phyloP scores from a whole-genome alignment of 2,888 invertebrate species.

The Choreutis nemorana region DNA sequence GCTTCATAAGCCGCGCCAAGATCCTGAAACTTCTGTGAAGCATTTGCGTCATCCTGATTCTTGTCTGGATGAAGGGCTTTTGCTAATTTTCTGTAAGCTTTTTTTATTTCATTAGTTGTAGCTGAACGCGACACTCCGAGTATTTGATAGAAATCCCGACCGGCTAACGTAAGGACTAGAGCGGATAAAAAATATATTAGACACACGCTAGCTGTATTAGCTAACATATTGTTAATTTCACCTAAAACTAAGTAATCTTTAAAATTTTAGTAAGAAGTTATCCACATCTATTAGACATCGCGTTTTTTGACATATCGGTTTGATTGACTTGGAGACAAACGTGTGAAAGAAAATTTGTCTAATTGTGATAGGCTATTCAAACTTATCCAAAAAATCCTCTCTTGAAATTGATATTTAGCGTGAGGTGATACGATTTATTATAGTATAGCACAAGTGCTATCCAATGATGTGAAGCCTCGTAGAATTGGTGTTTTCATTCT shows the following conservation, averaged over 20 bases:
- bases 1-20: conserved; percentile 97
- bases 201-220: conserved; percentile 37
- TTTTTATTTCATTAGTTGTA: conserved; percentile 94
- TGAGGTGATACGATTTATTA: too few relatives aligned
- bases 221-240: conserved; percentile 37
- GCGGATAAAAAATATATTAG: conserved; percentile 44
- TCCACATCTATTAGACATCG: conserved; percentile 29
- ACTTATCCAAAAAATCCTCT: too few relatives aligned
- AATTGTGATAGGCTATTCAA: conserved; percentile 29
- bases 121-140: conserved; percentile 87
- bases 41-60: conserved; percentile 92
- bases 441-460: too few relatives aligned
- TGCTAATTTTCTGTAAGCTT: conserved; percentile 94
- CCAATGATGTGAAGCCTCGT: too few relatives aligned
- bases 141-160: conserved; percentile 94
- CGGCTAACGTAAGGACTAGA: conserved; percentile 57
- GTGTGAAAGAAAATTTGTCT: conserved; percentile 48
- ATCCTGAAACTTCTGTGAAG: conserved; percentile 94
- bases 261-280: conserved; percentile 3
- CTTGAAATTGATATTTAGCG: too few relatives aligned
- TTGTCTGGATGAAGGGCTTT: conserved; percentile 98
- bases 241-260: conserved; percentile 21
- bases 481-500: too few relatives aligned
- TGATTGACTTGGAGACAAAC: conserved; percentile 23
- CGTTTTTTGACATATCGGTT: conserved; percentile 24